Evolutionary conservation across 2,797 vertebrate species (phyloP).

Genomic region (Glossophaga mutica): DNA sequence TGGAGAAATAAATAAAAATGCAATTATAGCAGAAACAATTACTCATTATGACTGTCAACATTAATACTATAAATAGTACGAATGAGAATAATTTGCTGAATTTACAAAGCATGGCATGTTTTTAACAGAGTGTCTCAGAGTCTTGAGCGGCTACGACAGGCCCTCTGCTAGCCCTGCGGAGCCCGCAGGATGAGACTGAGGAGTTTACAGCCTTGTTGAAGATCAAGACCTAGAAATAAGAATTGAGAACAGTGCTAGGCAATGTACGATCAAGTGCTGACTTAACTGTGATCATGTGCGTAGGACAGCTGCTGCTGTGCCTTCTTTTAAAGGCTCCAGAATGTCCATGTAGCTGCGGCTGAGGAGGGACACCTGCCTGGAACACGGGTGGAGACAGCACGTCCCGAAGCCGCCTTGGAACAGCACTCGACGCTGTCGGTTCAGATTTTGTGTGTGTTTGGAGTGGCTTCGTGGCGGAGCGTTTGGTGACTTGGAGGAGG

Average conservation of each 20-base stretch:
- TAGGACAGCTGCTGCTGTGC: background rate
- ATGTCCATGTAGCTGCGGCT: background rate
- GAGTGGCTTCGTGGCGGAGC: background rate
- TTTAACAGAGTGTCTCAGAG: background rate
- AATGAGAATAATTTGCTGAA: background rate
- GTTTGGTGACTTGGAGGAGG: background rate
- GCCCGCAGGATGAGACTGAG: background rate
- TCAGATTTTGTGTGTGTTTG: background rate
- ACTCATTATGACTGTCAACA: background rate
- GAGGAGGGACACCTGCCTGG: background rate
- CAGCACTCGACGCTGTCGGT: background rate
- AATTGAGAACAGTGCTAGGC: background rate
- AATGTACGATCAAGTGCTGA: background rate
- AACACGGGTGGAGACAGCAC: background rate
- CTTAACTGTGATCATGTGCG: background rate
- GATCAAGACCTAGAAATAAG: background rate
- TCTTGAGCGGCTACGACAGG: background rate
- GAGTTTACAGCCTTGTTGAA: background rate
- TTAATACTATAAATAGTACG: background rate
- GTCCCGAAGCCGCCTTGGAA: background rate
- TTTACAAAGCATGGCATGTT: background rate
- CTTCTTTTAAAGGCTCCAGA: background rate
- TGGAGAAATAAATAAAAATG: constrained; percentile 52
- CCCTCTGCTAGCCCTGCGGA: background rate
- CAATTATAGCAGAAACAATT: background rate